Evolutionary conservation across 2,797 vertebrate genomes (phyloP).

Genomic region (Siniperca scherzeri): DNA sequence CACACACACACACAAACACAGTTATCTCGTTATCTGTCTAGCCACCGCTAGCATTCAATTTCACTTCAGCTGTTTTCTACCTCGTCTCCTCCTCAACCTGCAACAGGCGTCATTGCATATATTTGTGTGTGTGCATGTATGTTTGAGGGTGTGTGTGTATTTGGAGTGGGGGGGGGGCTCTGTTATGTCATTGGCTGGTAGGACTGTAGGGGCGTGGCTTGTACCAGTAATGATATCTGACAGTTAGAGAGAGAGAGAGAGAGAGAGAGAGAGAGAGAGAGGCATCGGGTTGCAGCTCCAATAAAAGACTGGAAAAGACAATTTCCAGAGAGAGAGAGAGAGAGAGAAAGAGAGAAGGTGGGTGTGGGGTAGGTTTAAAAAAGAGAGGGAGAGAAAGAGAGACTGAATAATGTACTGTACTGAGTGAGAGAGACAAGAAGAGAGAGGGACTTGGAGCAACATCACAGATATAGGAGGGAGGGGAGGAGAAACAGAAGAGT

Average conservation of each 20-base stretch:
- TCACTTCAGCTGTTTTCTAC: conserved; percentile 36
- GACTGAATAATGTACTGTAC: conserved; percentile 62
- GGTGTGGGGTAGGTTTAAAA: conserved; percentile 45
- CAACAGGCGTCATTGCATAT: conserved; percentile 52
- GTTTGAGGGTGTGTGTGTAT: conserved; percentile 24
- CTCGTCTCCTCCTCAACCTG: conserved; percentile 32
- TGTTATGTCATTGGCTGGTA: conserved; percentile 68
- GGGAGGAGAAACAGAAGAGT: conserved; percentile 72
- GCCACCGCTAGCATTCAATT: conserved; percentile 37
- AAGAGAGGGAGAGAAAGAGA: conserved; percentile 36
- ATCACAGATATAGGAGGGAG: conserved; percentile 72
- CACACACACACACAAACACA: conserved; percentile 17
- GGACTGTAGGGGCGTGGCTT: conserved; percentile 65
- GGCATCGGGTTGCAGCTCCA: conserved; percentile 79
- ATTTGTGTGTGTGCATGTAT: conserved; percentile 38
- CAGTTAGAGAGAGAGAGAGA: conserved; percentile 59
- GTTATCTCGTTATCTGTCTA: conserved; percentile 42
- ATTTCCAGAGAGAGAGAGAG: conserved; percentile 70
- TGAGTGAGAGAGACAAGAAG: conserved; percentile 56
- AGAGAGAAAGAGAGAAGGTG: conserved; percentile 31
- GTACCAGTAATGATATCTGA: conserved; percentile 76
- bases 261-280: conserved; percentile 48
- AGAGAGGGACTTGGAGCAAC: conserved; percentile 71
- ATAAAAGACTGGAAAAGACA: conserved; percentile 79
- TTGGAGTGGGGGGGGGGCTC: conserved; percentile 10